These are phyloP conservation scores for Drosophila prolongata DNA, from an alignment of 2,888 invertebrate genomes.

Conservation along the genomic window DNA sequence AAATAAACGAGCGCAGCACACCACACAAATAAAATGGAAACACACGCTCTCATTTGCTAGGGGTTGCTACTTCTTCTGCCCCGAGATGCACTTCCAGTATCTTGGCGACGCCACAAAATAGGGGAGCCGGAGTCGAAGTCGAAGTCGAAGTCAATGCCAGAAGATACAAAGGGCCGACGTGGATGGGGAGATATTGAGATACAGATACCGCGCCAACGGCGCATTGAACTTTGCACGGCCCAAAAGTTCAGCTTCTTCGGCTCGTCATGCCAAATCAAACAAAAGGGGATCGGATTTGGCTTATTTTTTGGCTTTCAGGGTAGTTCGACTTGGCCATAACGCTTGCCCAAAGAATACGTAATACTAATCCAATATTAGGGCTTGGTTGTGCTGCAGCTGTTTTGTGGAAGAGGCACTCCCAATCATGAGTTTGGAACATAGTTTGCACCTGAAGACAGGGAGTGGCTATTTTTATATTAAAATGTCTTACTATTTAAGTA, in stretches of 20 bases:
- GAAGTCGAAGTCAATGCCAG: slow-evolving; percentile 19
- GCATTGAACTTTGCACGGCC: slow-evolving; percentile 72
- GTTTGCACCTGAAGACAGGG: too few species aligned
- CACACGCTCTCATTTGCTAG: slow-evolving; percentile 53
- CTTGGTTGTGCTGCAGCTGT: neutral
- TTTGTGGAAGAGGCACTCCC: neutral
- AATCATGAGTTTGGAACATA: too few species aligned
- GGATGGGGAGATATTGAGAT: slow-evolving; percentile 27
- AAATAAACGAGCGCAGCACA: slow-evolving; percentile 55
- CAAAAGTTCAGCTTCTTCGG: slow-evolving; percentile 75
- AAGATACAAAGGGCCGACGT: neutral
- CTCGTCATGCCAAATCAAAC: slow-evolving; percentile 62
- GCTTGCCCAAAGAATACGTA: neutral
- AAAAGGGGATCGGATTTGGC: slow-evolving; percentile 32
- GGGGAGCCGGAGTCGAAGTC: slow-evolving; percentile 55
- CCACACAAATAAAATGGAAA: slow-evolving; percentile 40
- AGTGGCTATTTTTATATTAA: too few species aligned
- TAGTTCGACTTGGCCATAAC: neutral
- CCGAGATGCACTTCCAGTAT: slow-evolving; percentile 43
- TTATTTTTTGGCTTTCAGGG: neutral
- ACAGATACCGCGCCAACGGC: slow-evolving; percentile 46
- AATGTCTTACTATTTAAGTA: too few species aligned
- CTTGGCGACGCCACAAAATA: slow-evolving; percentile 54
- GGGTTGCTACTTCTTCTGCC: slow-evolving; percentile 53
- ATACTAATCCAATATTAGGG: neutral